Evolutionary conservation across 2,888 invertebrate genomes (phyloP), one percentile per base, ranked within the genome.

Genomic region (Catocala fraxini): DNA sequence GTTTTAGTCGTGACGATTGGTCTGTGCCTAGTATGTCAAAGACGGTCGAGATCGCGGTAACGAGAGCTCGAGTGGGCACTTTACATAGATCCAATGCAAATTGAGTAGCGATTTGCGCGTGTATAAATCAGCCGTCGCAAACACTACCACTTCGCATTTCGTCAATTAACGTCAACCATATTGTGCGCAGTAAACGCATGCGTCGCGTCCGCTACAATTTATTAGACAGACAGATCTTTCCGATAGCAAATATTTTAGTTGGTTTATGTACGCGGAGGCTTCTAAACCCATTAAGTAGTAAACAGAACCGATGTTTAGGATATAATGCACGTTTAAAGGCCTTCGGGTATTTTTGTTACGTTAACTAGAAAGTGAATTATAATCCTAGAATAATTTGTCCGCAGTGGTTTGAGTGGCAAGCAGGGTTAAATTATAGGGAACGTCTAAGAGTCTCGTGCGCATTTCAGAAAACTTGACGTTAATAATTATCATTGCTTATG

Each of bases 71-170:
- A 87, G 86, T 85, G 86, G 85, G 87, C 84, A 87, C 84, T 88
- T 88, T 89, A 89, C 88, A 89, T 86, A 89, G 87, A 89, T 90
- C 83, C 84, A 85, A 91, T 91, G 90, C 89, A 90, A 92, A 91
- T 91, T 85, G 85, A 85, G 86, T 84, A 84, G 84, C 84, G 87
- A 88, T 89, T 88, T 85, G 85, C 81, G 82, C 80, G 77, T 79
- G 83, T 84, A 89, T 89, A 90, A 88, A 88, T 91, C 85, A 84
- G 77, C 68, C 73, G 65, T 78, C 79, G 67, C 78, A 80, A 80
- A 83, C 78, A 70, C 75, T 67, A 81, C 77, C 78, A 83, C 79
- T 82, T 82, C 73, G 82, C 79, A 82, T 88, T 89, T 89, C 86
- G 84, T 89, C 89, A 90, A 90, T 89, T 90, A 90, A 87, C 84